Evolutionary conservation across 2,113 vertebrate genomes (phyloP), one percentile per base, ranked within the genome.

Genomic region (Capreolus pygargus): DNA sequence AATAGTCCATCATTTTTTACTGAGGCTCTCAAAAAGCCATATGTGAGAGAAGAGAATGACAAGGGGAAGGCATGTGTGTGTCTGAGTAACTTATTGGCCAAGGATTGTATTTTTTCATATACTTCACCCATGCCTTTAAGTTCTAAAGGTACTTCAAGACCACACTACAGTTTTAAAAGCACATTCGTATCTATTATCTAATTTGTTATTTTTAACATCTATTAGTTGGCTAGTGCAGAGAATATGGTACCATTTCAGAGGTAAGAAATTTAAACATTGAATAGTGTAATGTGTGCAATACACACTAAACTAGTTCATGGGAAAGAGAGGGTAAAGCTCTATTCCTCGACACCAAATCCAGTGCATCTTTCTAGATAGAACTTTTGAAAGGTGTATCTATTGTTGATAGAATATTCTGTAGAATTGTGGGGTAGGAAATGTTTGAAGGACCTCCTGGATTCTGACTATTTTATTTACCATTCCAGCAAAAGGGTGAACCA

Each of bases 401-500:
- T 43, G 81, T 87, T 61, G 2, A 33, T 88, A 50, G 17, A 86
- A 57, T 92, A 95, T 82, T 90, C 78, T 81, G 30, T 70, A 85
- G 23, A 78, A 52, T 78, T n/a, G 12, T 95, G 19, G 27, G 23
- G 6, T 94, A 52, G 36, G 36, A 17, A 67, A 50, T 45, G 54
- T 67, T 36, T 88, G n/a, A 57, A 52, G 33, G 55, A 61, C 17
- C 5, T 93, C 21, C 3, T 85, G 43, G 50, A 52, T 93, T 81
- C 82, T 97, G 60, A 95, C 70, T 82, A 1, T 96, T 95, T 96
- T 89, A 81, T 97, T 96, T 98, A 61, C 96, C 58, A 21, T 98
- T 98, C 43, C 89, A 98, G 97, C 23, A 57, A 82, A 95, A 96
- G 6, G 27, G 83, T 89, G 55, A 83, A 95, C 87, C 70, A 97